Evolutionary conservation across 2,888 invertebrate species (phyloP).

Genomic region (Drosophila yooni): DNA sequence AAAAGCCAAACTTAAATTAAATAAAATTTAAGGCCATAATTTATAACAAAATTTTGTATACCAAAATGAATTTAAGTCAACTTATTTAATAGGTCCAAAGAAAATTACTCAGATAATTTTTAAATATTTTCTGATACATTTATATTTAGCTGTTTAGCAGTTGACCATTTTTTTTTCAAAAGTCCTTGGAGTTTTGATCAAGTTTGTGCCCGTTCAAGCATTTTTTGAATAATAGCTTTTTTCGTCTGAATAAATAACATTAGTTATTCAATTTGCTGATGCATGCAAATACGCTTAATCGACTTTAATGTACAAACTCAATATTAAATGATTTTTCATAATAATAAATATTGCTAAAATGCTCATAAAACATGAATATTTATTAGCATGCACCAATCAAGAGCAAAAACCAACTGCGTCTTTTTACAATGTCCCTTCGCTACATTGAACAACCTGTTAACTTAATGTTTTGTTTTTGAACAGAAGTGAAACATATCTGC

Average conservation of each 20-base stretch:
- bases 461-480: not conserved
- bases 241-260: not conserved
- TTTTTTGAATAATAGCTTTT: not conserved
- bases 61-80: not conserved
- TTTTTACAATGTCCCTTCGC: not conserved
- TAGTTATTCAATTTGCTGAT: not conserved
- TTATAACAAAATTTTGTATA: fast-evolving
- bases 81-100: not conserved
- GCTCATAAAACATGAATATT: conserved; percentile 37
- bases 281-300: not conserved
- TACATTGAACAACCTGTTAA: conserved; percentile 12
- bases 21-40: not conserved
- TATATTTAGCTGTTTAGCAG: not conserved
- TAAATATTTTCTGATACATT: not conserved
- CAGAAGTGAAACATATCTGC: conserved; percentile 19
- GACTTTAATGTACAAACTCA: not conserved
- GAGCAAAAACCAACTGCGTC: not conserved
- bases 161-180: not conserved
- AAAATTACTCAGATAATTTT: not conserved
- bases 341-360: not conserved
- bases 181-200: not conserved
- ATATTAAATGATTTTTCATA: too few species aligned
- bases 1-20: not conserved
- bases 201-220: not conserved
- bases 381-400: conserved; percentile 1